Conservation (phyloP, 2,113 vertebrate species). For the Brevimyrus niger region DNA sequence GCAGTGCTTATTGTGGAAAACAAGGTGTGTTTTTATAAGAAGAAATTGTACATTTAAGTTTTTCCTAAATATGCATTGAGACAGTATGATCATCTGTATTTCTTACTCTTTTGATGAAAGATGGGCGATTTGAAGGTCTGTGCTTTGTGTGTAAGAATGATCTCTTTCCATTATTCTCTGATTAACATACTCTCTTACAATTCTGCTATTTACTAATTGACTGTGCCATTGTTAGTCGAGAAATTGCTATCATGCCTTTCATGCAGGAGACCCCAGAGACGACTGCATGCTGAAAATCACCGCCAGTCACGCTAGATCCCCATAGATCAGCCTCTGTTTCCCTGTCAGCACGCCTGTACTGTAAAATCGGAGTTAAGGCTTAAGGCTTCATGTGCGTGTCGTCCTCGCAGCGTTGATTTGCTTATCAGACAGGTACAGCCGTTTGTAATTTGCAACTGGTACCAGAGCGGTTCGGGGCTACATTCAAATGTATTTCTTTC, state of each 20-base stretch:
- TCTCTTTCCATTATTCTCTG: not conserved
- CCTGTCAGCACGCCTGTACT: not conserved
- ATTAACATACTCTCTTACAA: not conserved
- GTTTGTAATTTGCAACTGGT: slow-evolving; percentile 11
- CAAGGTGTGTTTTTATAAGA: not conserved
- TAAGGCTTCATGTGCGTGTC: not conserved
- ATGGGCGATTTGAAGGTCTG: too few species aligned
- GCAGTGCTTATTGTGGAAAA: not conserved
- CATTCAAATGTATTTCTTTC: not conserved
- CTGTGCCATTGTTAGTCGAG: not conserved
- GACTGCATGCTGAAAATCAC: not conserved
- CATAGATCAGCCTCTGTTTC: not conserved
- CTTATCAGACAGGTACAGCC: slow-evolving; percentile 20
- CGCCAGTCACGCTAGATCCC: not conserved
- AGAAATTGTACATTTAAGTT: not conserved
- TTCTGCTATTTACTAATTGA: slow-evolving; percentile 11
- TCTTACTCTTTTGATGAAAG: not conserved
- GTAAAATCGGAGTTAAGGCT: not conserved
- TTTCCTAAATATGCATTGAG: not conserved
- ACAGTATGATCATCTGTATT: not conserved
- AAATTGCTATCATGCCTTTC: not conserved
- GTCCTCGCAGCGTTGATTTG: not conserved
- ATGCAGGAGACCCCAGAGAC: not conserved
- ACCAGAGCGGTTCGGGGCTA: not conserved
- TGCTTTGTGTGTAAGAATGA: not conserved